These are phyloP conservation scores for Tipula lateralis DNA, from an alignment of 2,888 invertebrate genomes.

Conservation along the genomic window DNA sequence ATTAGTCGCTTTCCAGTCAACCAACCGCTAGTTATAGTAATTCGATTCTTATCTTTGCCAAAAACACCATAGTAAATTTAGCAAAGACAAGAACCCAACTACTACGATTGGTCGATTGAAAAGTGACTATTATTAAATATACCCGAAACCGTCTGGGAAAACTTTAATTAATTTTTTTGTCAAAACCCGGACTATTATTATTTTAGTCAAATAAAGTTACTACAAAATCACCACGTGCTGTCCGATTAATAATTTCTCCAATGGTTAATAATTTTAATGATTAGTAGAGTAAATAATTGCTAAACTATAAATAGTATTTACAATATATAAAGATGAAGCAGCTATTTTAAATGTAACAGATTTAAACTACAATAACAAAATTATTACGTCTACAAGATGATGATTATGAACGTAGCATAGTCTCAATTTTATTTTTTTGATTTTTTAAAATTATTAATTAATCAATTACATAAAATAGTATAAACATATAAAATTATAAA, in stretches of 20 bases:
- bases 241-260: background rate
- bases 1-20: too few species aligned
- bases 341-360: background rate
- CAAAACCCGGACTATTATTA: background rate
- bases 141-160: background rate
- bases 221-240: conserved; percentile 7
- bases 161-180: background rate
- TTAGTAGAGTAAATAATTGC: background rate
- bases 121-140: too few species aligned
- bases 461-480: background rate
- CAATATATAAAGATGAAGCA: background rate
- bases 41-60: too few species aligned
- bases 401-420: background rate
- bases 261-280: conserved; percentile 20
- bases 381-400: background rate
- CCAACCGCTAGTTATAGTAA: too few species aligned
- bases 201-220: background rate
- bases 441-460: background rate
- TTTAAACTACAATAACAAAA: background rate
- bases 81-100: too few species aligned
- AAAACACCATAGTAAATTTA: too few species aligned
- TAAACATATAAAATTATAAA: background rate
- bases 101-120: too few species aligned
- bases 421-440: background rate
- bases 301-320: background rate